These are phyloP conservation scores for Chlamydotis undulata DNA, from an alignment of 2,113 vertebrate species.

Conservation along the genomic window DNA sequence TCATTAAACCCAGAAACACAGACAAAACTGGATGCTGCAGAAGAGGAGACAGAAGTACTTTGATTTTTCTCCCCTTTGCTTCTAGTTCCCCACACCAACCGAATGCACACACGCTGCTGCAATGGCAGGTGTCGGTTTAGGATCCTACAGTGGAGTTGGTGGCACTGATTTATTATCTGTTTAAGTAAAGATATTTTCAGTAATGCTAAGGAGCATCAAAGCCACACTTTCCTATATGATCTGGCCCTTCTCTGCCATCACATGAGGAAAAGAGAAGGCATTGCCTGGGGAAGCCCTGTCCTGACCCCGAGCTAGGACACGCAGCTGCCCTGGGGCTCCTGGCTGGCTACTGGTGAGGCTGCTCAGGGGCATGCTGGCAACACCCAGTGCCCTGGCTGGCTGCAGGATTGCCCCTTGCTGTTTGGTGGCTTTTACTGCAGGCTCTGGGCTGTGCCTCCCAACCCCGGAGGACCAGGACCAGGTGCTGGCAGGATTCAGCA, in stretches of 20 bases:
- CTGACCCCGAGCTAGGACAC: background rate
- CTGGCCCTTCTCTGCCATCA: background rate
- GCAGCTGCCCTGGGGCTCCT: background rate
- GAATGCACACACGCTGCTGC: background rate
- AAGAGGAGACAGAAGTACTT: background rate
- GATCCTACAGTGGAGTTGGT: background rate
- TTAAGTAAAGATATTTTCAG: background rate
- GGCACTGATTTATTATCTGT: background rate
- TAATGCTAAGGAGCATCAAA: background rate
- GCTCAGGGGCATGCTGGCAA: background rate
- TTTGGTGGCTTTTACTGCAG: background rate
- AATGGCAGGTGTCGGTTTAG: background rate
- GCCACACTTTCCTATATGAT: background rate
- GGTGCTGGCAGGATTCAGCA: background rate
- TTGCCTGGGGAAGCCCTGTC: background rate
- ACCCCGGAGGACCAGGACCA: background rate
- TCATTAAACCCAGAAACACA: background rate
- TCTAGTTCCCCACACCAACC: background rate
- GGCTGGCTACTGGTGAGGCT: accelerated
- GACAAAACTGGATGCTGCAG: background rate
- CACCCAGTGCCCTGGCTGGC: too few species aligned
- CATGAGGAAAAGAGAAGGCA: background rate
- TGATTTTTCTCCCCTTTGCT: background rate
- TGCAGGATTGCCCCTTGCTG: background rate
- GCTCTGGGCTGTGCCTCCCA: background rate